Conservation (phyloP, 64 coral and sea anemone species). For the Orbicella faveolata region DNA sequence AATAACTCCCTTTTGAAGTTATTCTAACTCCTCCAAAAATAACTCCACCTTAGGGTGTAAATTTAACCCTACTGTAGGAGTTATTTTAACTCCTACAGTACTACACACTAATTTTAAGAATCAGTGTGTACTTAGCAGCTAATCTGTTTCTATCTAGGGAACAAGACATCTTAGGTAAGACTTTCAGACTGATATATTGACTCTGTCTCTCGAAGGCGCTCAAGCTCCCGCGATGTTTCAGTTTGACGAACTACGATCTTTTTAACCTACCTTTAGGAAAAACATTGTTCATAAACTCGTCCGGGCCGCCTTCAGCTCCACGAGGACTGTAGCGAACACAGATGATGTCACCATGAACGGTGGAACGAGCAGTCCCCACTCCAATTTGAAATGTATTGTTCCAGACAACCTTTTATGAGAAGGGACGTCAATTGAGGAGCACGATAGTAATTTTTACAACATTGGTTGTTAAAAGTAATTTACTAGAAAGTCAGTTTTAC, state of each 20-base stretch:
- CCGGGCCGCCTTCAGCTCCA: constrained; percentile 27
- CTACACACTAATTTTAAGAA: too few species aligned
- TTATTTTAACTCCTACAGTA: too few species aligned
- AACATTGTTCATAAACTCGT: not conserved
- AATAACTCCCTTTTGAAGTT: not conserved
- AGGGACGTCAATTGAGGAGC: not conserved
- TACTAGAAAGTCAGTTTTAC: too few species aligned
- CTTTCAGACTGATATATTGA: too few species aligned
- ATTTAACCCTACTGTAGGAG: too few species aligned
- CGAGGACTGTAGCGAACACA: constrained; percentile 42
- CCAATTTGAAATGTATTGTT: constrained; percentile 39
- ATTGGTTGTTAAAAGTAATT: too few species aligned
- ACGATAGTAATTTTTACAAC: too few species aligned
- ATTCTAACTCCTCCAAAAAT: not conserved
- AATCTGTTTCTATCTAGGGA: too few species aligned
- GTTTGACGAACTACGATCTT: not conserved
- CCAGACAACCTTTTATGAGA: constrained; percentile 28
- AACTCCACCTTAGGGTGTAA: not conserved
- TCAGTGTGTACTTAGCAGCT: too few species aligned
- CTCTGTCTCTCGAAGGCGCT: too few species aligned
- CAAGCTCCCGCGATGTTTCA: too few species aligned
- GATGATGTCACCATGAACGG: constrained; percentile 18
- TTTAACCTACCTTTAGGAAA: constrained; percentile 14
- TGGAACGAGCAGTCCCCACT: constrained; percentile 15
- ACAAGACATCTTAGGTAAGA: too few species aligned